Base-by-base conservation (phyloP, 2,797 vertebrate genomes). In the Loris lydekkerianus region DNA sequence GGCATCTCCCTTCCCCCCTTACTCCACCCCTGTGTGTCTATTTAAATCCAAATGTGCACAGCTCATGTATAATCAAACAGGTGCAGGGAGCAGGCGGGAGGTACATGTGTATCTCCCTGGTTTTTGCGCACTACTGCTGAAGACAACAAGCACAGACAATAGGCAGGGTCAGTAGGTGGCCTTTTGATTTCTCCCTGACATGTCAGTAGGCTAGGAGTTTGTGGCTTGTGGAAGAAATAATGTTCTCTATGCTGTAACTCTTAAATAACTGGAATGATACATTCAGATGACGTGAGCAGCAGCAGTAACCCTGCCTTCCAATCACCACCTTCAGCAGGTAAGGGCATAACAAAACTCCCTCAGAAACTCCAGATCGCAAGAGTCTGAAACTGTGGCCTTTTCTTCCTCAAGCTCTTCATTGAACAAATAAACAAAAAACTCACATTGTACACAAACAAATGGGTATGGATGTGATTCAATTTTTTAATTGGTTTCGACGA, bases 61-160 rank as follows among this genome's bases (percentile, higher is more conserved):
- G 97, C 98, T 98, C 98, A 98, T 99, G 98, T 98, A 98, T 98
- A 98, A 98, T 97, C 98, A 99, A 99, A 98, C 98, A 98, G 98
- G 98, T 99, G 98, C 98, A 98, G 97, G 97, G 96, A 97, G 96
- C 97, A 98, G 97, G 98, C 98, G 97, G 67, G 97, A 98, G 98
- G 97, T 98, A 98, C 98, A 98, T 91, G 37, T 98, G 98, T 98
- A 98, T 96, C 97, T 97, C 29, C 69, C 98, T 98, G 98, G 98
- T 98, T 98, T 98, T 96, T 97, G 97, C 98, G 85, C 56, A 88
- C 96, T 94, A 13, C 97, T 97, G 98, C 98, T 97, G 98, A 98
- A 98, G 94, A 96, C 89, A 70, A 99, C 98, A 99, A 97, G 98
- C 76, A 80, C 97, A 97, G 97, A 98, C 98, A 99, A 98, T 98